Evolutionary conservation across 1,140 invertebrate genomes (phyloP), one percentile per base, ranked within the genome.

Genomic region (Drosophila nikananu): DNA sequence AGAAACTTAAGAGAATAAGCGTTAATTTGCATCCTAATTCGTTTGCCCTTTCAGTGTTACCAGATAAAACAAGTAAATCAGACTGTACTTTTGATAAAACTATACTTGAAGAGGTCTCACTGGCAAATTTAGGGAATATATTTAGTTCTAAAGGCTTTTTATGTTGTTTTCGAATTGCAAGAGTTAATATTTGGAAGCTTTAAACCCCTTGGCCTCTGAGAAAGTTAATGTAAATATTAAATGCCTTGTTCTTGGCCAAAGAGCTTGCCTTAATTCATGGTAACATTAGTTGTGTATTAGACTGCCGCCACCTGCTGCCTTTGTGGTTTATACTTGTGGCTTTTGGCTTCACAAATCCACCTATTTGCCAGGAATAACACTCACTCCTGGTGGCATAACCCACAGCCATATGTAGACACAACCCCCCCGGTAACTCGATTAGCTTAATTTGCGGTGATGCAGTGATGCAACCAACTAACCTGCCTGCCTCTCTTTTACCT

Each of bases 381-480:
- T 12, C 30, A 23, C 15, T 37, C 3, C 17, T 27, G 21, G 32
- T 13, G 19, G 49, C 60, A 55, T 32, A 37, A 19, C 4, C 48
- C 49, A 25, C n/a, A 32, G 9, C 32, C 17, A 27, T n/a, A 12
- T 19, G 13, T 19, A 2, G 1, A 41, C 19, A 2, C 2, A 30
- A 8, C 48, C 48, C 10, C 8, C 48, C 48, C 10, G 21, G 13
- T 19, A 59, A 37, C 67, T 68, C 68, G 81, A 81, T 86, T 86
- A 79, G 74, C 74, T 55, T 71, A 76, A 86, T 86, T 87, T 80
- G 82, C 80, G 57, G 65, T 46, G 35, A 19, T 65, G 37, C 25
- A 37, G 19, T 21, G 42, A 19, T 35, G 19, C 51, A 30, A 8
- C 27, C 25, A 52, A 77, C 32, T 48, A 52, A 77, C 32, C 42